Base-by-base conservation (phyloP, 2,113 vertebrate genomes). In the Podarcis cretensis region DNA sequence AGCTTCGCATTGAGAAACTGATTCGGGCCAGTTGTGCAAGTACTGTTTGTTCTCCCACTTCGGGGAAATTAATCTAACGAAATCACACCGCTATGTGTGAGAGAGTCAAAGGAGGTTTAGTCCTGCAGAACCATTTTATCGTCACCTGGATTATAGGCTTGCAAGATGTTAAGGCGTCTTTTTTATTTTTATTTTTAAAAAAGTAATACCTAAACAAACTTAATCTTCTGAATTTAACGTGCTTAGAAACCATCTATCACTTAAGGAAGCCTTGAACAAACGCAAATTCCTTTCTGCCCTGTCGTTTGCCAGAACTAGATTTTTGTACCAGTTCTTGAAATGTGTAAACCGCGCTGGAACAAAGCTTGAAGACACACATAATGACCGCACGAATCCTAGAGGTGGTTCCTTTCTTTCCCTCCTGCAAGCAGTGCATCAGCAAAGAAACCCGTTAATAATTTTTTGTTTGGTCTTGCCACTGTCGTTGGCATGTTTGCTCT, bases 171-270 rank as follows among this genome's bases (percentile, higher is more conserved):
- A 86, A 57, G 54, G 87, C 86, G 86, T 77, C 90, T 76, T 66
- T 71, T 37, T 5, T 3, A 12, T 54, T 54, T 54, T 37, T 37
- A 37, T 37, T 37, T 54, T 80, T 14, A 16, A 78, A 27, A 54
- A 12, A 54, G 8, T 8, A 78, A 25, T 48, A 86, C 83, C 85
- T n/a, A 75, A 89, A 68, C 85, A 88, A 79, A 87, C 91, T 91
- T 91, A 63, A 89, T 86, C 84, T 35, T 0, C 89, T 92, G 89
- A 90, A 93, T 92, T 93, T 81, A 0, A 10, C 65, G 71, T 93
- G 92, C 37, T 87, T 73, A 83, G 37, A 89, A 95, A 90, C 89
- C 89, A 90, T 93, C 91, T 96, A 91, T 95, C 94, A 92, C 83
- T 84, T 90, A 89, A 90, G 86, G 91, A 94, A 93, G 76, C 87